Evolutionary conservation across 2,113 vertebrate genomes (phyloP).

Genomic region (Channa maculata): DNA sequence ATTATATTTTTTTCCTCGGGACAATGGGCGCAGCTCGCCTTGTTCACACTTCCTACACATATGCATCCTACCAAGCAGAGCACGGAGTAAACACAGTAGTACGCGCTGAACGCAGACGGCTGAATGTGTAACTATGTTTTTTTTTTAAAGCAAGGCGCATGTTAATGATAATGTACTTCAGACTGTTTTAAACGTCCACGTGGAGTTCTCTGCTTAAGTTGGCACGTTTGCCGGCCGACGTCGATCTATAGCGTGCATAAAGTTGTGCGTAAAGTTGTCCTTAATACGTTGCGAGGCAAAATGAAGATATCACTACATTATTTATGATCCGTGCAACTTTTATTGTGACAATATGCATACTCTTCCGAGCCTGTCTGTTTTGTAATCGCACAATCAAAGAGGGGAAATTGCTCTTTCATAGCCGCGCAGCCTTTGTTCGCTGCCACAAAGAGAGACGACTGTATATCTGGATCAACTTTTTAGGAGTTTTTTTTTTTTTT

Average conservation of each 20-base stretch:
- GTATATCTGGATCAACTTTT: constrained; percentile 76
- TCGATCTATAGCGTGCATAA: constrained; percentile 48
- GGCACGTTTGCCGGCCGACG: constrained; percentile 23
- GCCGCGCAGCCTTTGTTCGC: constrained; percentile 49
- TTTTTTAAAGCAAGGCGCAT: constrained; percentile 40
- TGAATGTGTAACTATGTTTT: constrained; percentile 65
- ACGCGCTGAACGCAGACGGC: constrained; percentile 36
- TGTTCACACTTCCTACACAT: constrained; percentile 53
- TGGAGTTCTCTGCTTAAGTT: constrained; percentile 35
- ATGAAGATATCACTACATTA: constrained; percentile 73
- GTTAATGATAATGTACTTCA: constrained; percentile 35
- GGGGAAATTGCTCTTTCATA: constrained; percentile 53
- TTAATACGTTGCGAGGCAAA: constrained; percentile 29
- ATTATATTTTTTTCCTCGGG: constrained; percentile 62
- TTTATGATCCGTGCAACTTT: constrained; percentile 72
- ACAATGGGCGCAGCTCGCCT: constrained; percentile 67
- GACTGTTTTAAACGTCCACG: constrained; percentile 51
- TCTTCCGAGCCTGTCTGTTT: constrained; percentile 40
- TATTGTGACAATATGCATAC: constrained; percentile 50
- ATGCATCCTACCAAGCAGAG: constrained; percentile 63
- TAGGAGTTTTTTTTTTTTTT: constrained; percentile 71
- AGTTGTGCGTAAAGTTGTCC: constrained; percentile 50
- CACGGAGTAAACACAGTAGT: constrained; percentile 34
- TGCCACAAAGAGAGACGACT: constrained; percentile 45
- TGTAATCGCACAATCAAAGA: constrained; percentile 57